These are phyloP conservation scores for Drosophila ustulata DNA, from an alignment of 2,888 invertebrate species.

Conservation along the genomic window DNA sequence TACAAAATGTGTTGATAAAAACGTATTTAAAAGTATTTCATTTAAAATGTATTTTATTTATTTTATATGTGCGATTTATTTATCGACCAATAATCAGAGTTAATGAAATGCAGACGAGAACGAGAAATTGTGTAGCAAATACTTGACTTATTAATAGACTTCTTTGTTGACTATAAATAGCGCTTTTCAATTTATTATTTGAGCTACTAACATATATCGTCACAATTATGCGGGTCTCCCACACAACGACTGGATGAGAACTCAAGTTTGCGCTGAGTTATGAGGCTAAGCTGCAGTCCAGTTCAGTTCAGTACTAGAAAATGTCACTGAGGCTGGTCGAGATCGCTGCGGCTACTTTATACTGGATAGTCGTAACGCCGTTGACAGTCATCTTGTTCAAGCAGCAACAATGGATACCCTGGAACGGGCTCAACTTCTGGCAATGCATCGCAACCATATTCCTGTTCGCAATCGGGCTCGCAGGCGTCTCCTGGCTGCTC, in stretches of 20 bases:
- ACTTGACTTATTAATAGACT: not conserved
- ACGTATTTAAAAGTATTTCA: too few species aligned
- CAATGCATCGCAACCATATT: not conserved
- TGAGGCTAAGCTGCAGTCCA: not conserved
- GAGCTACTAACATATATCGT: not conserved
- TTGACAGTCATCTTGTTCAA: not conserved
- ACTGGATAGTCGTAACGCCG: not conserved
- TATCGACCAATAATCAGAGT: too few species aligned
- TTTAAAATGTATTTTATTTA: too few species aligned
- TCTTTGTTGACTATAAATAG: not conserved
- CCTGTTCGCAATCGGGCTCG: not conserved
- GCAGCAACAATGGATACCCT: not conserved
- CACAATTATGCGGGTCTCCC: not conserved
- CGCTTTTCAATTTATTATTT: not conserved
- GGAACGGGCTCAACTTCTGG: rapidly evolving
- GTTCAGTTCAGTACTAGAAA: not conserved
- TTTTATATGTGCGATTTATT: too few species aligned
- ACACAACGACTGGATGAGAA: not conserved
- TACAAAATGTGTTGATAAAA: too few species aligned
- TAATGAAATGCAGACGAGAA: too few species aligned
- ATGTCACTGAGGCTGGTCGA: not conserved
- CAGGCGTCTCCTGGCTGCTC: not conserved
- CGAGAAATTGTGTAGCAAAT: too few species aligned
- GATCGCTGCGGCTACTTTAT: not conserved
- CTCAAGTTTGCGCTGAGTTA: not conserved